Evolutionary conservation across 2,888 invertebrate genomes (phyloP).

Genomic region (Hirtodrosophila cameraria): DNA sequence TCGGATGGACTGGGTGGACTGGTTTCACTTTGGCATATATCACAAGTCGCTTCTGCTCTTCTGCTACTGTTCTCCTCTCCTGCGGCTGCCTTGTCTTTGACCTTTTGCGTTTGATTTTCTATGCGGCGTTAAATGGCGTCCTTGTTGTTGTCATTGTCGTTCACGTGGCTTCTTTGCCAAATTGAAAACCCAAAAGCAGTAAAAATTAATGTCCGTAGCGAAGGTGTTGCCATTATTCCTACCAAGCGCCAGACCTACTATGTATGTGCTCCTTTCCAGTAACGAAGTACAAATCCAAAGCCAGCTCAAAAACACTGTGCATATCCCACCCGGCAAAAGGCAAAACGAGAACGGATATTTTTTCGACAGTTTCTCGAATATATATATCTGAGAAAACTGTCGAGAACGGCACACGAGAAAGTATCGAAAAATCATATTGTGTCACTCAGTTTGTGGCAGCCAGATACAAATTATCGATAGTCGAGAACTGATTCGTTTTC

Average conservation of each 20-base stretch:
- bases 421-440: too few species aligned
- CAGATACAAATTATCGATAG: too few species aligned
- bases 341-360: too few species aligned
- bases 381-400: too few species aligned
- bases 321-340: too few species aligned
- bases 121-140: slow-evolving; percentile 70
- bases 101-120: slow-evolving; percentile 72
- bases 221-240: slow-evolving; percentile 66
- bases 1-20: neutral
- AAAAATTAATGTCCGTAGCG: slow-evolving; percentile 75
- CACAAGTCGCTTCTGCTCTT: slow-evolving; percentile 44
- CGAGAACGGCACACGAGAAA: too few species aligned
- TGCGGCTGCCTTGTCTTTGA: slow-evolving; percentile 52
- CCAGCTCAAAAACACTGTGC: slow-evolving; percentile 1
- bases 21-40: slow-evolving; percentile 34
- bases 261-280: neutral
- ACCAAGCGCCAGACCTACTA: slow-evolving; percentile 23
- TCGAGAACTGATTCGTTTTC: too few species aligned
- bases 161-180: slow-evolving; percentile 62
- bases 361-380: too few species aligned
- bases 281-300: slow-evolving; percentile 1
- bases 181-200: slow-evolving; percentile 74
- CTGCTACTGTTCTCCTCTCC: slow-evolving; percentile 14
- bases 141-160: slow-evolving; percentile 20
- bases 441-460: too few species aligned